Conservation (phyloP, 2,113 vertebrate species). For the Coptodon bakossiorum region DNA sequence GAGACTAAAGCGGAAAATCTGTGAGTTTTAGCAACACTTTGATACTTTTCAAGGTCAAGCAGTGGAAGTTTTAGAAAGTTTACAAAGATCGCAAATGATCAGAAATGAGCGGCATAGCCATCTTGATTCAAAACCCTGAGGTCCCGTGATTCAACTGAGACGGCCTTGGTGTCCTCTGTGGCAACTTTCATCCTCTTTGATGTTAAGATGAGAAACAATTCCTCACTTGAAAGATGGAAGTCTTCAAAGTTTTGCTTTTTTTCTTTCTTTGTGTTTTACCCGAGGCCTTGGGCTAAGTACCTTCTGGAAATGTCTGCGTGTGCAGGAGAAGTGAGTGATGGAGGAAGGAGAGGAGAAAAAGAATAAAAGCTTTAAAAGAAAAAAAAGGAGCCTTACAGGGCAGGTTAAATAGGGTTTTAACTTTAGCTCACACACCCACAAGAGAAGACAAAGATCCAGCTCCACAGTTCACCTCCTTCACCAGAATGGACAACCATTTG, state of each 20-base stretch:
- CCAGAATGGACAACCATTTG: not conserved
- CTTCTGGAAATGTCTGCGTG: not conserved
- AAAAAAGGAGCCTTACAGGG: not conserved
- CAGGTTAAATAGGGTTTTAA: constrained; percentile 46
- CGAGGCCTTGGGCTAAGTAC: constrained; percentile 46
- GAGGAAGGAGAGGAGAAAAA: constrained; percentile 1
- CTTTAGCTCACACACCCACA: not conserved
- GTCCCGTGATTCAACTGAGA: constrained; percentile 38
- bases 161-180: constrained; percentile 32
- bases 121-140: constrained; percentile 24
- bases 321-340: not conserved
- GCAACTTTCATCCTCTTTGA: constrained; percentile 53
- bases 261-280: constrained; percentile 8
- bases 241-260: constrained; percentile 49
- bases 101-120: constrained; percentile 1
- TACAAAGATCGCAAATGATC: not conserved
- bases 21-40: constrained; percentile 10
- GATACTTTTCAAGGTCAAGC: constrained; percentile 24
- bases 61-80: constrained; percentile 36
- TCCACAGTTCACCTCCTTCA: not conserved
- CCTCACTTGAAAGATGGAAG: constrained; percentile 64
- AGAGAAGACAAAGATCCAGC: constrained; percentile 16
- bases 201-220: constrained; percentile 70
- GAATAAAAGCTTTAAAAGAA: not conserved
- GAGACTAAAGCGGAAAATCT: constrained; percentile 19